Percentiles rank a stretch among this genome's conserved stretches.
Evolutionary conservation across 2,113 vertebrate species (phyloP).

Genomic region (Microtus pennsylvanicus): DNA sequence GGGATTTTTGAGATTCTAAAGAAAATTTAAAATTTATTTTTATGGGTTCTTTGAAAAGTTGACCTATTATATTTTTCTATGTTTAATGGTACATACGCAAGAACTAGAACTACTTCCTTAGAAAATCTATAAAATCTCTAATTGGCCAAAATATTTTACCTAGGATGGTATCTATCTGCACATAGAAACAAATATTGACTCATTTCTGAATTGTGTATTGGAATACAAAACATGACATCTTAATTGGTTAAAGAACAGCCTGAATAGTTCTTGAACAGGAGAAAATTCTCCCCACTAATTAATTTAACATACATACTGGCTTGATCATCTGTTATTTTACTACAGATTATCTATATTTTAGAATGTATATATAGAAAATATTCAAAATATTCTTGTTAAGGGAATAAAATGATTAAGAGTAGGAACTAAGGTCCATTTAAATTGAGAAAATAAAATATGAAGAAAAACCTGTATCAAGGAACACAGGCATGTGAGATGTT

Average conservation of each 20-base stretch:
- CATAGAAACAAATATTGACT: not conserved
- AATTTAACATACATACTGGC: conserved; percentile 13
- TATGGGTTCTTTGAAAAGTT: not conserved
- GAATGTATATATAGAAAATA: conserved; percentile 55
- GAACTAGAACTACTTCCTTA: conserved; percentile 8
- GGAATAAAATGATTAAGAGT: conserved; percentile 51
- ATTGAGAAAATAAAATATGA: conserved; percentile 20
- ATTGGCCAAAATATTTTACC: conserved; percentile 1
- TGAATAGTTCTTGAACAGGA: not conserved
- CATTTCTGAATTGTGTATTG: not conserved
- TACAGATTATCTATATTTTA: not conserved
- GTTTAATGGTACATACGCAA: conserved; percentile 23
- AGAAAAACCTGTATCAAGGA: not conserved
- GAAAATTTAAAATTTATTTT: conserved; percentile 61
- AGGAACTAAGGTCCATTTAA: not conserved
- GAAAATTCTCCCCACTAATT: conserved; percentile 21
- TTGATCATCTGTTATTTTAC: not conserved
- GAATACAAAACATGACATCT: conserved; percentile 8
- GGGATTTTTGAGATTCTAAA: conserved; percentile 66
- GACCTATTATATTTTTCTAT: not conserved
- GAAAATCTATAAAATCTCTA: conserved; percentile 36
- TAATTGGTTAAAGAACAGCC: conserved; percentile 8
- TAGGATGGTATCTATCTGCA: conserved; percentile 8
- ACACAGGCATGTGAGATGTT: not conserved
- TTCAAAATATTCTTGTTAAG: conserved; percentile 48